phyloP scores from a whole-genome alignment of 2,797 vertebrate genomes.

The Thaleichthys pacificus region DNA sequence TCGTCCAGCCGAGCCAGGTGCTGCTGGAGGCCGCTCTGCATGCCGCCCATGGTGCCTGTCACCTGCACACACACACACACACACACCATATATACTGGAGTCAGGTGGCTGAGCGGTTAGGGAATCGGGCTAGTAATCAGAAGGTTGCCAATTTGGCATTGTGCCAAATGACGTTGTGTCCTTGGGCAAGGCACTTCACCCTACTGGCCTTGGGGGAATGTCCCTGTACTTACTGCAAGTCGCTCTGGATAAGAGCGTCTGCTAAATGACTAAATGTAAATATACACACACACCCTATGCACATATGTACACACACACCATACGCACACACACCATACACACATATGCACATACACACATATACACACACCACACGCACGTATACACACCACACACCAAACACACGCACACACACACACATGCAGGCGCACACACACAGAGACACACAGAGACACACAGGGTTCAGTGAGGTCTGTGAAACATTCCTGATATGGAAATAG shows the following conservation, averaged over 20 bases:
- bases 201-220: too few relatives aligned
- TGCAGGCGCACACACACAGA: not conserved
- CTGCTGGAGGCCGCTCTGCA: conserved; percentile 82
- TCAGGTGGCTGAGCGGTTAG: too few relatives aligned
- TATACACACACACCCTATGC: not conserved
- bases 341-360: too few relatives aligned
- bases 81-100: not conserved
- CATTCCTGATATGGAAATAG: not conserved
- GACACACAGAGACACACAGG: not conserved
- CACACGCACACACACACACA: not conserved
- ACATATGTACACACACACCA: not conserved
- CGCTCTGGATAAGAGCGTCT: too few relatives aligned
- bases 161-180: too few relatives aligned
- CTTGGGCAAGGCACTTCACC: too few relatives aligned
- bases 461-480: too few relatives aligned
- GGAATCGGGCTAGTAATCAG: too few relatives aligned
- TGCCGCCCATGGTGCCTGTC: conserved; percentile 76
- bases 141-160: too few relatives aligned
- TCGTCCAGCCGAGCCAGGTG: conserved; percentile 85
- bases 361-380: not conserved
- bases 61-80: conserved; percentile 71
- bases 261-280: too few relatives aligned
- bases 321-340: not conserved
- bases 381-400: not conserved
- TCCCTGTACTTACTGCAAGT: too few relatives aligned